Base-by-base conservation (phyloP, 1,140 invertebrate species). In the Ips typographus region DNA sequence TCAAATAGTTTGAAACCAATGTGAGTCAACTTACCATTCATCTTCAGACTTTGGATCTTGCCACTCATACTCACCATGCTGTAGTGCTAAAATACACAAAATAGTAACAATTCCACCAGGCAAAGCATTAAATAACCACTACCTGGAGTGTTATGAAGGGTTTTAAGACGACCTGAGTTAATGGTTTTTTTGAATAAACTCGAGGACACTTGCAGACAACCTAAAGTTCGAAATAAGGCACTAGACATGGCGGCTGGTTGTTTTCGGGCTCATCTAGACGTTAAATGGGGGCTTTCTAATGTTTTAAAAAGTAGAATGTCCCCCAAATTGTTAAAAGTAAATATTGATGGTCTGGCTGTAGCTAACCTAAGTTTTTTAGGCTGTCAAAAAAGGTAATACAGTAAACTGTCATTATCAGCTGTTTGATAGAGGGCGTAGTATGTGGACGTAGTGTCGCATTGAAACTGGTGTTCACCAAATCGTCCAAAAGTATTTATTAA, bases 11-110 rank as follows among this genome's bases (percentile, higher is more conserved):
- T 55, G n/a, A 37, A 55, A 49, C 6, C 6, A 49, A 49, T 2
- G n/a, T 36, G 37, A 37, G 2, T 36, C 3, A 43, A 71, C 53
- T 73, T 85, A 95, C 93, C 97, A 85, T 87, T 98, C 94, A 77
- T 93, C 91, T 74, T 94, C 90, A 7, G 89, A 90, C 83, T 96
- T 94, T 39, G 96, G 94, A 83, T 98, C 95, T 82, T 95, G 85
- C 89, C 89, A 93, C 86, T 97, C 95, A 80, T 91, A 96, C 83
- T 96, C 93, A 57, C 93, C 94, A 80, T 93, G 90, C 39, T 43
- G 53, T 36, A 40, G 40, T 6, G 37, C 67, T 69, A 40, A 22
- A 22, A 22, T 22, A 22, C 22, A 22, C 22, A 37, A 63, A 69
- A 22, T 37, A 66, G 47, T 47, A 5, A 47, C 39, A 4, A n/a